Evolutionary conservation across 2,888 invertebrate species (phyloP), one percentile per base, ranked within the genome.

Genomic region (Pachymerium ferrugineum): DNA sequence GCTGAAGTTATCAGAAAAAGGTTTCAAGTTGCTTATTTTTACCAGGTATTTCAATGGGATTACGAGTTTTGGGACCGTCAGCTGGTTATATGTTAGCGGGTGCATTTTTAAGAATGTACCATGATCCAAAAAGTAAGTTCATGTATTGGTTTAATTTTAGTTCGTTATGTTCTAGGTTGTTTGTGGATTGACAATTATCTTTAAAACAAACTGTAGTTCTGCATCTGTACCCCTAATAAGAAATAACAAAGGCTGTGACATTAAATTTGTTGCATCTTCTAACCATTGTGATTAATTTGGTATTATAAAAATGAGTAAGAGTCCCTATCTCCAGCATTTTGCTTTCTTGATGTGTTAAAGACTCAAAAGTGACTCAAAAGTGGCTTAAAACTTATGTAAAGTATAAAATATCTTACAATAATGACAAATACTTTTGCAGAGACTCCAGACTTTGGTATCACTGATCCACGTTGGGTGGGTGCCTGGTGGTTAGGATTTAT

Each of bases 401-500:
- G n/a, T 54, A 14, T 54, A 10, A 54, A 19, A n/a, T 6, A 16
- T 12, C 14, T 8, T 35, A 10, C 14, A 35, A 35, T 35, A 10
- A 35, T 10, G 35, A 35, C 8, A 35, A 10, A 10, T 68, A 29
- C 6, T 25, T 68, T 2, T 1, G 1, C 70, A 78, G 78, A 77
- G 73, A 77, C 76, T 70, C 78, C 78, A 3, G 76, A 76, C 2
- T 76, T 79, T 25, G 72, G 74, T 38, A 33, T 75, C 14, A 74
- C 75, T 6, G 79, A 79, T 71, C 79, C 79, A 3, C 75, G 78
- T 29, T 79, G 78, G 77, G 76, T 79, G 0, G 79, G 79, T 29
- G 79, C 79, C 4, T 79, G 79, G 79, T 79, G 79, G 79, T 74
- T 79, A 72, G 79, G 79, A 16, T 79, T 79, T 72, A 38, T 78